Evolutionary conservation across 2,888 invertebrate genomes (phyloP), one percentile per base, ranked within the genome.

Genomic region (Drosophila neutralis): DNA sequence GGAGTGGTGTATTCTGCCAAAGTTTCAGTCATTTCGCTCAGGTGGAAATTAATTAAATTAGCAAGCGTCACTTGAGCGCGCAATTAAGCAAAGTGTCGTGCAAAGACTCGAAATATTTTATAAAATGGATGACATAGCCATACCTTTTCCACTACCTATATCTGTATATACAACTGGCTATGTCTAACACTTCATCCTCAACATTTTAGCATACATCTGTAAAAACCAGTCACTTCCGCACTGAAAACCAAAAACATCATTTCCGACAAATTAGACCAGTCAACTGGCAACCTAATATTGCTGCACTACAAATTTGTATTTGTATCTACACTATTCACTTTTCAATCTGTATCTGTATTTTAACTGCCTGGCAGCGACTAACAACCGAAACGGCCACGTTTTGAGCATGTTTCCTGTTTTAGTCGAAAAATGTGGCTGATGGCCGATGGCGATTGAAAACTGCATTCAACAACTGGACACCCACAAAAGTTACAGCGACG

Each of bases 11-110:
- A 62, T 49, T 40, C 56, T 58, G 63, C 65, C 78, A 69, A 89
- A 83, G 70, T 87, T 82, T 85, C 57, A 51, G 57, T 67, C 86
- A 72, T 62, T 78, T 51, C 38, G 61, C 66, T 68, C 87, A 84
- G 87, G 90, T 87, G 82, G 72, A 89, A 84, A 90, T 90, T 84
- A 90, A 84, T 90, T 89, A 90, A 84, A 90, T 90, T 84, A 84
- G 90, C 90, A 80, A 78, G 87, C 90, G 87, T 90, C 80, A 82
- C 74, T 78, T 78, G 73, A 78, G 68, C 82, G 82, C 78, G 65
- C 83, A 89, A 89, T 90, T 89, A 80, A 73, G 77, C 81, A 90
- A 83, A 84, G 87, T 90, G 89, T 86, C 89, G 89, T 60, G 49
- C 80, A 53, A 72, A 70, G 74, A 80, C 86, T 72, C 68, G 68